These are phyloP conservation scores for Sapajus apella DNA, from an alignment of 2,113 vertebrate genomes.

Conservation along the genomic window DNA sequence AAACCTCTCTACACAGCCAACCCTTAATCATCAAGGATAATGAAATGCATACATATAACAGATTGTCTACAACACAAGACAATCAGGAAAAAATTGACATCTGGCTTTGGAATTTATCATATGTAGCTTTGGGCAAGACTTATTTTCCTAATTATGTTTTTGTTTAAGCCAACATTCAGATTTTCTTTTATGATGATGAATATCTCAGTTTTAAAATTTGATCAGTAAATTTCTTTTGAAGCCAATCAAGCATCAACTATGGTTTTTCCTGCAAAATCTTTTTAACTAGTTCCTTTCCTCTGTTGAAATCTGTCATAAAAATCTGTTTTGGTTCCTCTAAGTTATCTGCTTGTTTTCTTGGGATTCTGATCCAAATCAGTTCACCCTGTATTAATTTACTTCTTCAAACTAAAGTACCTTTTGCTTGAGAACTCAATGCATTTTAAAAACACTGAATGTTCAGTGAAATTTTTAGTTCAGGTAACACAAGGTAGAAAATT, in stretches of 20 bases:
- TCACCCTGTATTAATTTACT: constrained; percentile 29
- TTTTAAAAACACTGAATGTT: background rate
- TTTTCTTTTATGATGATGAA: constrained; percentile 30
- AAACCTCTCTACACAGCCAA: constrained; percentile 22
- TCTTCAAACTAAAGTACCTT: constrained; percentile 43
- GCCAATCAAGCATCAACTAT: constrained; percentile 30
- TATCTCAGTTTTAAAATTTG: constrained; percentile 49
- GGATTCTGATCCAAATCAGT: constrained; percentile 49
- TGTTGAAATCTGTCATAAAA: constrained; percentile 63
- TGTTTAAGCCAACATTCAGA: constrained; percentile 51
- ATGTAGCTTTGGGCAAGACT: constrained; percentile 22
- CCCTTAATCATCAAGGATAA: background rate
- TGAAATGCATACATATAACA: constrained; percentile 48
- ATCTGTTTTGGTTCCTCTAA: constrained; percentile 48
- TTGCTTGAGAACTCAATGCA: constrained; percentile 26
- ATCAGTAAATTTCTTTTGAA: constrained; percentile 1
- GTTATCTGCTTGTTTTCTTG: constrained; percentile 37
- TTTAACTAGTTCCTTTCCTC: background rate
- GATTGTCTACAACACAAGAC: constrained; percentile 7
- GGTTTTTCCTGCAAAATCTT: constrained; percentile 12
- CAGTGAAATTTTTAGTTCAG: constrained; percentile 31
- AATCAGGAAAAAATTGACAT: background rate
- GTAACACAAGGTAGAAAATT: constrained; percentile 15
- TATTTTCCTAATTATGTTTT: constrained; percentile 42
- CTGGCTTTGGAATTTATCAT: constrained; percentile 42